These are phyloP conservation scores for Venustaconcha ellipsiformis DNA, from an alignment of 1,140 invertebrate genomes.

Conservation along the genomic window DNA sequence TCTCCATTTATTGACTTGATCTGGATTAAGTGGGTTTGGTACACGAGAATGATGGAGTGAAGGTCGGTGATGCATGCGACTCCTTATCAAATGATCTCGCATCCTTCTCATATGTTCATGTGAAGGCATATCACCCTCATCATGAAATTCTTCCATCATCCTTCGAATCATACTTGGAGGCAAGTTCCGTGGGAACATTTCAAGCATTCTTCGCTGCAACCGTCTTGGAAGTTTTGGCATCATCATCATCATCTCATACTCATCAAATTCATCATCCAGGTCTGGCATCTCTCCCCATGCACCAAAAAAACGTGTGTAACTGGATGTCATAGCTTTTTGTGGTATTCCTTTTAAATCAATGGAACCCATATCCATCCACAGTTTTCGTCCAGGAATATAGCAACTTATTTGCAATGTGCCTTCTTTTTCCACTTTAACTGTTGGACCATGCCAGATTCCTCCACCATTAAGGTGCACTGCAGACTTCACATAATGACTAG, in stretches of 20 bases:
- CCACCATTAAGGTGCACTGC: neutral
- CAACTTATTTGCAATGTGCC: constrained; percentile 2
- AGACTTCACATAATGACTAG: constrained; percentile 2
- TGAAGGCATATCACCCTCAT: neutral
- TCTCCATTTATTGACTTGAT: constrained; percentile 8
- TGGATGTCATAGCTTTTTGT: too few species aligned
- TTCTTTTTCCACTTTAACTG: neutral
- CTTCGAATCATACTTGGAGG: constrained; percentile 7
- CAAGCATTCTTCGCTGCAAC: neutral
- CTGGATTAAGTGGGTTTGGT: neutral
- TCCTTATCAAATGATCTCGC: neutral
- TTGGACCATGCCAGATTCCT: neutral
- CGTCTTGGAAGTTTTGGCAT: constrained; percentile 1
- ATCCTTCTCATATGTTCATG: constrained; percentile 9
- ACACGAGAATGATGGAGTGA: neutral
- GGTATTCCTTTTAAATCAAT: too few species aligned
- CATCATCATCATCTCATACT: constrained; percentile 20
- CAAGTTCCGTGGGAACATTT: constrained; percentile 5
- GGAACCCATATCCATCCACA: constrained; percentile 9
- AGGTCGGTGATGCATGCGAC: neutral
- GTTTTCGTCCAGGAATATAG: constrained; percentile 4
- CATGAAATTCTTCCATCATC: constrained; percentile 5
- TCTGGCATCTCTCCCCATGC: too few species aligned
- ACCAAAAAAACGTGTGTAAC: too few species aligned
- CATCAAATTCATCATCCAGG: too few species aligned